Percentiles rank a stretch among this genome's conserved stretches.
These are phyloP conservation scores for Naja naja DNA, from an alignment of 2,113 vertebrate genomes.

Conservation along the genomic window DNA sequence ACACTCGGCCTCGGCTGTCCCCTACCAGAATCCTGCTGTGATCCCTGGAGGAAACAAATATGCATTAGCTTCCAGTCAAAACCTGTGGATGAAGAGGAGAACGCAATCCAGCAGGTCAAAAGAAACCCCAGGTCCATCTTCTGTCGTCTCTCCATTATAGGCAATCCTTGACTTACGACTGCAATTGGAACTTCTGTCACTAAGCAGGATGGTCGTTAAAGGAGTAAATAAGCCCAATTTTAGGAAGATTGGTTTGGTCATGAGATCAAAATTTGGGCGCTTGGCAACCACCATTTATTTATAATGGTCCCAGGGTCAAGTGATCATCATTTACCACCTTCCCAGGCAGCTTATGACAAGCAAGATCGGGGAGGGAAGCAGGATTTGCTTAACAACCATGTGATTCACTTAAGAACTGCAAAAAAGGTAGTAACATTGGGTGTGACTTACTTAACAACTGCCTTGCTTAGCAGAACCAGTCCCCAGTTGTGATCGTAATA, in stretches of 20 bases:
- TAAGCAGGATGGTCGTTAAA: not conserved
- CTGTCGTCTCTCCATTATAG: not conserved
- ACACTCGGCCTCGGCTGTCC: slow-evolving; percentile 90
- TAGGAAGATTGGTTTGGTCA: not conserved
- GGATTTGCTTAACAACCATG: not conserved
- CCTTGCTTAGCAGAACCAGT: not conserved
- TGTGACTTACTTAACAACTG: not conserved
- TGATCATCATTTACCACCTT: not conserved
- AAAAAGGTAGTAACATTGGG: not conserved
- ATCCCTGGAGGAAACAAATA: slow-evolving; percentile 73
- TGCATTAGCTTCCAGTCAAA: not conserved
- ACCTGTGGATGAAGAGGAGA: too few relatives aligned
- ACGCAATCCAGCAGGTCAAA: not conserved
- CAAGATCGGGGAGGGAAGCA: not conserved
- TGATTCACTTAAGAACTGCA: not conserved
- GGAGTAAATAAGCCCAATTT: not conserved
- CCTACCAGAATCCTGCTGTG: slow-evolving; percentile 98
- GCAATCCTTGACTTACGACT: not conserved
- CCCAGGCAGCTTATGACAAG: not conserved
- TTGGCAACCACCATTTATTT: not conserved
- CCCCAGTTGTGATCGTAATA: not conserved
- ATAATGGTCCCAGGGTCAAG: not conserved
- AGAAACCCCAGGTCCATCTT: not conserved
- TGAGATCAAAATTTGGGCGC: not conserved
- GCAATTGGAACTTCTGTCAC: not conserved